Evolutionary conservation across 2,797 vertebrate genomes (phyloP), one percentile per base, ranked within the genome.

Genomic region (Micrastur ruficollis): DNA sequence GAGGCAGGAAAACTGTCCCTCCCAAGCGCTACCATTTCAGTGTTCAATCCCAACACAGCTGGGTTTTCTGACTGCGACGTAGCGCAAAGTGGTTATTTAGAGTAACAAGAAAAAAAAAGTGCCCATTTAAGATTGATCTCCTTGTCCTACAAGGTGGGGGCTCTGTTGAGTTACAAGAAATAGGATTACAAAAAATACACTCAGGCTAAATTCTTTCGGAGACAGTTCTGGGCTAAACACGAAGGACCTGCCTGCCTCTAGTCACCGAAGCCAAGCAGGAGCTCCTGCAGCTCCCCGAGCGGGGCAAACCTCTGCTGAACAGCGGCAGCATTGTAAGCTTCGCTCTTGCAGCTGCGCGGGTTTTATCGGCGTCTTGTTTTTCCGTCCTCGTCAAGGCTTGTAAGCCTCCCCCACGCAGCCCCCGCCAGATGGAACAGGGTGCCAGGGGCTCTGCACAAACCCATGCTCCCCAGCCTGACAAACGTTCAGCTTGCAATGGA

Each of bases 11-110:
- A 29, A 21, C 29, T 5, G 0, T 62, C 14, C 14, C 25, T 71
- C 19, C 25, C 7, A 3, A 29, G 34, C 1, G 31, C 61, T 38
- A 73, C 29, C 14, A 22, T 31, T 12, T 27, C 66, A 31, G 27
- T 1, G 8, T 12, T 50, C 20, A 11, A 3, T 7, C 78, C n/a
- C 67, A 40, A 1, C 36, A 10, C 2, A 1, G 27, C 12, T 36
- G 38, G 0, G 15, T 53, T n/a, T 22, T 3, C 32, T 14, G 26
- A 23, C 36, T 49, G 55, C 7, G 6, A 4, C 1, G 8, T 5
- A 55, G 12, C 11, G 32, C 42, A 50, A 67, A 49, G 44, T 2
- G 2, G 19, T 20, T 31, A 59, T 23, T 79, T 14, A 47, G n/a
- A 12, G 16, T 14, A 3, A 18, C n/a, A 36, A 52, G 21, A 14